Conservation (phyloP, 1,140 invertebrate genomes). For the Berghia stephanieae region DNA sequence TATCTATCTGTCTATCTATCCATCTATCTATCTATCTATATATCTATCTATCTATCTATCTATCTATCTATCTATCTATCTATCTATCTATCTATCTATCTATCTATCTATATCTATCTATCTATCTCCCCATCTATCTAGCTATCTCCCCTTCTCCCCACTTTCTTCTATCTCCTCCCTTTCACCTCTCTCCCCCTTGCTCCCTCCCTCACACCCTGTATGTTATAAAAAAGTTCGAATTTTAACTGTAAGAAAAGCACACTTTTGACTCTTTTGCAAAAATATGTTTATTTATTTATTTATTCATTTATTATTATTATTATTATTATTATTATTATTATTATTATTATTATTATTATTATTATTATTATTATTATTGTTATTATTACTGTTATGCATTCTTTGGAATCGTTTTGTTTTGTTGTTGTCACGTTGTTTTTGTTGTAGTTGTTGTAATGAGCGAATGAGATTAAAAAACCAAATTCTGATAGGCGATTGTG, state of each 20-base stretch:
- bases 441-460: too few species aligned
- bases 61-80: background rate
- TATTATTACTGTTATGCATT: too few species aligned
- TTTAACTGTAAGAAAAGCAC: background rate
- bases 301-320: background rate
- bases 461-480: background rate
- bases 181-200: background rate
- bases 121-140: background rate
- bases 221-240: background rate
- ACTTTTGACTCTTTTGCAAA: background rate
- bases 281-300: background rate
- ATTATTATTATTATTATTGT: too few species aligned
- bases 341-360: too few species aligned
- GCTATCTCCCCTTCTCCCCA: background rate
- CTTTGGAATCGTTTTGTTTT: too few species aligned
- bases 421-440: too few species aligned
- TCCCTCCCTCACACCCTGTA: background rate
- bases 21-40: background rate
- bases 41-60: background rate
- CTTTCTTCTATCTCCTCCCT: background rate
- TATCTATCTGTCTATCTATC: background rate
- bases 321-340: too few species aligned
- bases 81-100: conserved; percentile 22
- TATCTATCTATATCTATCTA: conserved; percentile 30
- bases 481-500: background rate